These are phyloP conservation scores for Rutilus rutilus DNA, from an alignment of 2,113 vertebrate species.

Conservation along the genomic window DNA sequence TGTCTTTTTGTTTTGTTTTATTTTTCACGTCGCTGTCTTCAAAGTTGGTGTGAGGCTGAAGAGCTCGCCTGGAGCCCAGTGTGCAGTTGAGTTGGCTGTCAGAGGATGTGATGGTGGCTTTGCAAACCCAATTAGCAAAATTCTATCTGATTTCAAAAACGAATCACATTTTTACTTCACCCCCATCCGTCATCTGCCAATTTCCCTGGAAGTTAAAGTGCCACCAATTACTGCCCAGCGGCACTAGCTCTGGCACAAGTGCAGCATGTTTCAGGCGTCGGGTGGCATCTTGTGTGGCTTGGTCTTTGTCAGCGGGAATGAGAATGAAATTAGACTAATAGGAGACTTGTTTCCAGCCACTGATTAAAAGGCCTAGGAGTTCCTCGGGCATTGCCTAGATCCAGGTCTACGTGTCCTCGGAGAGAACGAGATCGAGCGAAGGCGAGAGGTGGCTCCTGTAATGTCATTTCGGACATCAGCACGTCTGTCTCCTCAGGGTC, in stretches of 20 bases:
- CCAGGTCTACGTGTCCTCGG: constrained; percentile 81
- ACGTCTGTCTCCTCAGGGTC: constrained; percentile 91
- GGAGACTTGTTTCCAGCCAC: constrained; percentile 87
- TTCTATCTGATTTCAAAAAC: constrained; percentile 78
- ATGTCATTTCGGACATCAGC: constrained; percentile 88
- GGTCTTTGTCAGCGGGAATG: constrained; percentile 81
- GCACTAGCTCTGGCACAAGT: constrained; percentile 75
- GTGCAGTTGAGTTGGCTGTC: constrained; percentile 73
- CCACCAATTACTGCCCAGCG: constrained; percentile 88
- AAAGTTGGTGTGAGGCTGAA: constrained; percentile 70
- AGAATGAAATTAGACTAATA: constrained; percentile 96
- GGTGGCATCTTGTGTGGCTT: constrained; percentile 86
- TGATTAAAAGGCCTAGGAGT: constrained; percentile 91
- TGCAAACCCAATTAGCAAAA: constrained; percentile 78
- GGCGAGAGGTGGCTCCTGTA: constrained; percentile 81
- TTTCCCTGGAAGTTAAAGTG: constrained; percentile 88
- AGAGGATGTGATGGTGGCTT: constrained; percentile 67
- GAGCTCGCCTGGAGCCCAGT: constrained; percentile 66
- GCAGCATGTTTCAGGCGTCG: constrained; percentile 90
- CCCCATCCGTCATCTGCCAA: constrained; percentile 85
- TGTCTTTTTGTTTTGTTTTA: constrained; percentile 53
- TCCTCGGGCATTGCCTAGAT: constrained; percentile 90
- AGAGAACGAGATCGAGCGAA: constrained; percentile 60
- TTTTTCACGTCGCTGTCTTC: constrained; percentile 61
- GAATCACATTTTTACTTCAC: constrained; percentile 83